Conservation (phyloP, 2,888 invertebrate species). For the Nemotelus pantherinus region DNA sequence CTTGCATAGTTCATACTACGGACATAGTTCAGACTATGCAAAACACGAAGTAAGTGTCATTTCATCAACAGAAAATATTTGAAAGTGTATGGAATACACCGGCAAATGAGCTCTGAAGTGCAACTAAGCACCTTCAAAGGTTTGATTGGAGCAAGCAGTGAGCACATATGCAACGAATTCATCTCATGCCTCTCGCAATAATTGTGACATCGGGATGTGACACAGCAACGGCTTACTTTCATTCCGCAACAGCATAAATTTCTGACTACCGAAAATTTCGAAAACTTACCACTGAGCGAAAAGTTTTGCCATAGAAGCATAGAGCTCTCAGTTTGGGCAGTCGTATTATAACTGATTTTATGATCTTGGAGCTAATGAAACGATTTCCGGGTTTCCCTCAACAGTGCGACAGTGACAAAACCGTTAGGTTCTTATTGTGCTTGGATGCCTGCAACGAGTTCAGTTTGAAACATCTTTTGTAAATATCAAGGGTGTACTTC, state of each 20-base stretch:
- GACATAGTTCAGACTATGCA: neutral
- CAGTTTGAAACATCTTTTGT: neutral
- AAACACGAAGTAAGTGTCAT: too few species aligned
- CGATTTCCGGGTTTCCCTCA: conserved; percentile 36
- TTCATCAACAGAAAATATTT: too few species aligned
- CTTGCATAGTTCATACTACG: too few species aligned
- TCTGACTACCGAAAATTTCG: conserved; percentile 48
- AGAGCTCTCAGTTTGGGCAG: conserved; percentile 43
- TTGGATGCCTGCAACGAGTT: conserved; percentile 42
- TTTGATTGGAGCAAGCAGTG: too few species aligned
- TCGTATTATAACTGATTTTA: conserved; percentile 43
- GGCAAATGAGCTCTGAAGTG: too few species aligned
- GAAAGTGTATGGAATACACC: too few species aligned
- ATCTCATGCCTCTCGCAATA: conserved; percentile 6
- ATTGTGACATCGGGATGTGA: neutral
- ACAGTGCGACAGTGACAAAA: conserved; percentile 43
- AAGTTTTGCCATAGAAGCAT: conserved; percentile 36
- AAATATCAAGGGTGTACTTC: neutral
- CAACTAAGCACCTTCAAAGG: too few species aligned
- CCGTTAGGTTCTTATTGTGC: conserved; percentile 43
- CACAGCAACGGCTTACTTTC: conserved; percentile 36
- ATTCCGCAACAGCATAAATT: conserved; percentile 43
- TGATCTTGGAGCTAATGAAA: conserved; percentile 43
- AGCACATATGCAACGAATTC: neutral
- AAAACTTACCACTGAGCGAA: conserved; percentile 49